A percentile compares a stretch with the other conserved stretches of the same genome.
These are phyloP conservation scores for Ellobius talpinus DNA, from an alignment of 2,113 vertebrate species.

Conservation along the genomic window DNA sequence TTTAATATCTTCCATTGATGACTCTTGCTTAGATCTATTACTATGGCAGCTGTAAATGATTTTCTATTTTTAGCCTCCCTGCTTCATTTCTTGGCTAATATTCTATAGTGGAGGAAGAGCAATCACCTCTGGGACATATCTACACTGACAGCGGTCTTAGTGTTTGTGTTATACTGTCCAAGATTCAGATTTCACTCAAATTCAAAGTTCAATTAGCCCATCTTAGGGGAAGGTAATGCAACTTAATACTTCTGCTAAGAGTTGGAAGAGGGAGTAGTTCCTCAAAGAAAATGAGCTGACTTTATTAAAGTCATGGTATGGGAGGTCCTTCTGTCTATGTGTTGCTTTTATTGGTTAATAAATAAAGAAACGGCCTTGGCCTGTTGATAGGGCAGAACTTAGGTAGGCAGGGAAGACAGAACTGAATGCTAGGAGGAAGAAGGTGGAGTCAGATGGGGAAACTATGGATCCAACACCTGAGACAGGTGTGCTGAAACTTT, in stretches of 20 bases:
- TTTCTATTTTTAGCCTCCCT: neutral
- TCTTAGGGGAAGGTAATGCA: neutral
- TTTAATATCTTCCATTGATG: neutral
- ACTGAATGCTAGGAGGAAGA: too few species aligned
- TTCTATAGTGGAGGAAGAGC: neutral
- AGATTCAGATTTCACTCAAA: conserved; percentile 19
- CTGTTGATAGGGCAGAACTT: too few species aligned
- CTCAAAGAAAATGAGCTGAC: neutral
- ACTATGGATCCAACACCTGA: too few species aligned
- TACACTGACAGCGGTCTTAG: neutral
- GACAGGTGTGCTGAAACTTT: too few species aligned
- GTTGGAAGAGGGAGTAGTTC: neutral
- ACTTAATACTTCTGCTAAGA: neutral
- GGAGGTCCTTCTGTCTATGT: too few species aligned
- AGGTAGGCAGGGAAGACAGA: too few species aligned
- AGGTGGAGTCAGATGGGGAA: too few species aligned
- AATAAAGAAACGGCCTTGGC: too few species aligned
- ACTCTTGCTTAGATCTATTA: neutral
- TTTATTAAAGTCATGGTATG: neutral
- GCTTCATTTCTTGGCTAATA: neutral
- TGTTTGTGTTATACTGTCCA: neutral
- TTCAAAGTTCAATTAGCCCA: neutral
- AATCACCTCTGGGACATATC: neutral
- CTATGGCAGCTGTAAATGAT: neutral
- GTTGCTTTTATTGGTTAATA: too few species aligned